Base-by-base conservation (phyloP, 2,888 invertebrate species). In the Caenorhabditis becei region DNA sequence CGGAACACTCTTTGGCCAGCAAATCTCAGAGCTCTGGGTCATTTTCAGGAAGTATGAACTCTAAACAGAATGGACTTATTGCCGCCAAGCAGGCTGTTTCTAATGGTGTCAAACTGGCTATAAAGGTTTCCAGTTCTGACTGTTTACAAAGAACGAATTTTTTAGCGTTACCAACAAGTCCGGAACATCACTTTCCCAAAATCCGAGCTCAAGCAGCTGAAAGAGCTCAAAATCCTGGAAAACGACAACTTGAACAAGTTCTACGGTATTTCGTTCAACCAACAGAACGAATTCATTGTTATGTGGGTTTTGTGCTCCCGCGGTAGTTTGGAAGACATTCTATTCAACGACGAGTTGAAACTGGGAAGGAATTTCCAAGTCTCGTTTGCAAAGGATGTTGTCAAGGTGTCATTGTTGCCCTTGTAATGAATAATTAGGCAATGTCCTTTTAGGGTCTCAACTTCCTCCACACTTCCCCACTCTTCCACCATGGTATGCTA, bases 211-310 rank as follows among this genome's bases (percentile, higher is more conserved):
- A 67, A 75, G 54, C 54, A 82, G 8, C 75, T 90, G 28, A 90
- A 90, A 77, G 89, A 91, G 82, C 67, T 90, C 66, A 90, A 90
- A 86, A 74, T 89, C 11, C 65, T 88, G 44, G 90, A 90, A 71
- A 88, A 90, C 72, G 90, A 90, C 18, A 90, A 90, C 51, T 70
- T 90, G 47, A 90, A 90, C 83, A 90, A 90, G 79, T 90, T 90
- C 71, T 91, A 90, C 72, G 90, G 90, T 32, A 90, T 90, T 35
- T 83, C 88, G 16, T 90, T 90, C 85, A 91, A 91, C 69, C 90
- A 90, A 69, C 89, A 91, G 77, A 90, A 91, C 66, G 90, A 90
- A 56, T 87, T 90, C 51, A 85, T 90, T 62, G 89, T 89, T 4
- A 84, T 90, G 72, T 90, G 90, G 90, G 61, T 90, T 18, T 77